Base-by-base conservation (phyloP, 2,113 vertebrate genomes). In the Pelvicachromis taeniatus region DNA sequence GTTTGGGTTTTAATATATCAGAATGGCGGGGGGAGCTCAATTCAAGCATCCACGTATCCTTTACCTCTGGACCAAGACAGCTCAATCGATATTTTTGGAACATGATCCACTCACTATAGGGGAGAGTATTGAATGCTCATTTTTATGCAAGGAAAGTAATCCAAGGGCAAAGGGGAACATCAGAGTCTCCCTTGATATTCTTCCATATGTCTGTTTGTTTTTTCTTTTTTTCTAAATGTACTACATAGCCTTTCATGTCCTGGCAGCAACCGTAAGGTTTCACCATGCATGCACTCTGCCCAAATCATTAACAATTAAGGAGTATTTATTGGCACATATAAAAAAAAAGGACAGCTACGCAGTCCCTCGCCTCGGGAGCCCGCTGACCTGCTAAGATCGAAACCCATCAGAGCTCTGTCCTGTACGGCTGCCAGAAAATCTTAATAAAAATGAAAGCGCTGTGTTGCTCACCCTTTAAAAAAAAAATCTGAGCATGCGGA, bases 311-410 rank as follows among this genome's bases (percentile, higher is more conserved):
- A 91, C 33, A 90, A 84, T 84, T 84, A 77, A 82, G 45, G 21
- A 78, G 26, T 73, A 87, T 88, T 86, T 87, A 85, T 91, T 80
- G 53, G 56, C 73, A 70, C 80, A n/a, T 87, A 73, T 84, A 52
- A 84, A 89, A 73, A 84, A 55, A 5, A 50, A 21, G 81, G 54
- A 80, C 45, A 61, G 82, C 85, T 77, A 55, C 40, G 48, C 82
- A 58, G 77, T 77, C 59, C 29, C 17, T n/a, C 4, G 48, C 56
- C 78, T 65, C 4, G 5, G 83, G 75, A 85, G 33, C 14, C 82
- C 10, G 33, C 78, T 63, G 77, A 81, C 80, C 70, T 6, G 53
- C 80, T 68, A 13, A 56, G 81, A 90, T 90, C 58, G 21, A 90
- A 88, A 86, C 77, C 58, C 83, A 90, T 90, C 81, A 84, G 59